phyloP scores from a whole-genome alignment of 2,113 vertebrate species.

The Bubo scandiacus region DNA sequence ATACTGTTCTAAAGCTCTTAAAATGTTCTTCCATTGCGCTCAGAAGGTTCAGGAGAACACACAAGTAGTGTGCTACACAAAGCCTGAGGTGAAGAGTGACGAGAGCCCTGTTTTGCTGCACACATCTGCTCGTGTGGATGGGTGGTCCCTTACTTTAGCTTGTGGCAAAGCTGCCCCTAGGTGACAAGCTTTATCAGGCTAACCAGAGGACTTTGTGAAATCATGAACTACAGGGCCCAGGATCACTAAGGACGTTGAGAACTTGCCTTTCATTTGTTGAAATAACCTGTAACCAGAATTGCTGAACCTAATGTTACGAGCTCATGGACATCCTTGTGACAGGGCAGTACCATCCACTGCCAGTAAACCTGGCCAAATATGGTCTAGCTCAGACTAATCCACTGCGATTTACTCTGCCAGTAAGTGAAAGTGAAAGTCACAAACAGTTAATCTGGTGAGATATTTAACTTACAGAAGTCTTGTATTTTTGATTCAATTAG shows the following conservation, averaged over 20 bases:
- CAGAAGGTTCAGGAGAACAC: not conserved
- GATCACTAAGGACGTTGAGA: not conserved
- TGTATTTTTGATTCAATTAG: not conserved
- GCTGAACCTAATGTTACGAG: not conserved
- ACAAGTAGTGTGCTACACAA: not conserved
- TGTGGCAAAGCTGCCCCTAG: accelerated
- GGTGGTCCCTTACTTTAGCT: not conserved
- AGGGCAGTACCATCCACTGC: not conserved
- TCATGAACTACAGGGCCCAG: not conserved
- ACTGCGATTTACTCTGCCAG: not conserved
- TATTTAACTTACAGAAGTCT: not conserved
- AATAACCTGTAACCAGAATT: not conserved
- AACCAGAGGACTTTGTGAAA: not conserved
- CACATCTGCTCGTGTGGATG: accelerated
- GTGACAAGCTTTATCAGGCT: not conserved
- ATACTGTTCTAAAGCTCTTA: not conserved
- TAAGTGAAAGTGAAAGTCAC: not conserved
- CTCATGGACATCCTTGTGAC: not conserved
- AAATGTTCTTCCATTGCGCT: not conserved
- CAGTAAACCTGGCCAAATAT: not conserved
- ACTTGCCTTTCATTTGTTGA: not conserved
- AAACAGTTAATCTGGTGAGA: not conserved
- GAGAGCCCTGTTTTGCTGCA: not conserved
- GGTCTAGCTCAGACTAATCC: not conserved
- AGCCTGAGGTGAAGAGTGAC: not conserved